A percentile compares a stretch with the other conserved stretches of the same genome.
These are phyloP conservation scores for Abrostola triplasia DNA, from an alignment of 2,888 invertebrate genomes.

Conservation along the genomic window DNA sequence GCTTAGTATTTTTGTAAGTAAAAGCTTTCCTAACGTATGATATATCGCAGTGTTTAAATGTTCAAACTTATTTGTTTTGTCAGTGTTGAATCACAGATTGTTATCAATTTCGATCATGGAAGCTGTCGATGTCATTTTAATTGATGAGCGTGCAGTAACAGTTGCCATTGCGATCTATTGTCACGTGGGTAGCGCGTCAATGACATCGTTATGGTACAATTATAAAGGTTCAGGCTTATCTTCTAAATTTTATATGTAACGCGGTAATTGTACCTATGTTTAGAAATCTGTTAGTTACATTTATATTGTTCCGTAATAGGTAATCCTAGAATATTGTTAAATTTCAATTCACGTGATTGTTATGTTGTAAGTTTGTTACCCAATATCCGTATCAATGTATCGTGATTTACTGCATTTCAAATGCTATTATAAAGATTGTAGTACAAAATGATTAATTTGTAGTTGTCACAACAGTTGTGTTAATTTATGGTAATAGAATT, in stretches of 20 bases:
- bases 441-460: conserved; percentile 74
- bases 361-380: conserved; percentile 42
- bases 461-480: conserved; percentile 72
- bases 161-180: background rate
- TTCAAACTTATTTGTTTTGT: conserved; percentile 13
- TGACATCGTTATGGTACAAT: conserved; percentile 10
- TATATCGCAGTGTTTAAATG: conserved; percentile 23
- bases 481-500: conserved; percentile 75
- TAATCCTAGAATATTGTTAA: conserved; percentile 21
- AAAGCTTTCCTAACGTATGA: conserved; percentile 36
- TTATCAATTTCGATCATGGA: conserved; percentile 1
- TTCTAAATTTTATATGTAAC: conserved; percentile 13
- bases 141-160: conserved; percentile 11
- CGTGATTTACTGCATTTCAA: conserved; percentile 60
- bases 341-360: conserved; percentile 34
- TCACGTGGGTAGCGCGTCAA: background rate
- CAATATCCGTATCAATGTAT: conserved; percentile 42
- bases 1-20: conserved; percentile 8
- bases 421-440: conserved; percentile 63
- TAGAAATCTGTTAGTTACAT: conserved; percentile 15
- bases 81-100: background rate
- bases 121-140: background rate
- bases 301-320: conserved; percentile 33
- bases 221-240: conserved; percentile 5
- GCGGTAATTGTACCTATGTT: conserved; percentile 5